phyloP scores from a whole-genome alignment of 2,113 vertebrate genomes.

The Clarias magur region DNA sequence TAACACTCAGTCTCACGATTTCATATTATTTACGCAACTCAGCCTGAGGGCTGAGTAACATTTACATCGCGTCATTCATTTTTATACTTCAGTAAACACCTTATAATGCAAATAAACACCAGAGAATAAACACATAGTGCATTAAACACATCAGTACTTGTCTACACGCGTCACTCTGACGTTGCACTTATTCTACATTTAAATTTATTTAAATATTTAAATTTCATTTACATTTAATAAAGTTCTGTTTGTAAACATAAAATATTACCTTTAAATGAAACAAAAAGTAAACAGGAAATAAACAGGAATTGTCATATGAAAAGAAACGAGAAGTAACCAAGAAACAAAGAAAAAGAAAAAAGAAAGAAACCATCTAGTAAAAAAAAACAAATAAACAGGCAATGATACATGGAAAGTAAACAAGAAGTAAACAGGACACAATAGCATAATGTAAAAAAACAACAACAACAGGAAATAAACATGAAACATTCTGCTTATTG shows the following conservation, averaged over 20 bases:
- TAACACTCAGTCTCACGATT: not conserved
- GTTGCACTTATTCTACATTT: not conserved
- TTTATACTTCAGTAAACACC: not conserved
- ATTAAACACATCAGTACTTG: not conserved
- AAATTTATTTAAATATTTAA: not conserved
- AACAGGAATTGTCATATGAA: too few species aligned
- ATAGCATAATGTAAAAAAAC: not conserved
- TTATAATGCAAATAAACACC: not conserved
- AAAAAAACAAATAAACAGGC: too few species aligned
- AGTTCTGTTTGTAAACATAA: too few species aligned
- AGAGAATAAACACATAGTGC: not conserved
- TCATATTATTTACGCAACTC: not conserved
- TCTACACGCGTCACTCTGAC: not conserved
- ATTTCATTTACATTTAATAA: not conserved
- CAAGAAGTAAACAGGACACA: not conserved
- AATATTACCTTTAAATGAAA: not conserved
- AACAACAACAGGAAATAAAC: not conserved
- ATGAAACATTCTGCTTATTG: not conserved
- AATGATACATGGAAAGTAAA: too few species aligned
- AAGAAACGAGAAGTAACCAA: too few species aligned
- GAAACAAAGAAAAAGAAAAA: not conserved
- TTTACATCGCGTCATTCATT: not conserved
- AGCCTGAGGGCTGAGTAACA: not conserved
- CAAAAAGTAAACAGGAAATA: not conserved
- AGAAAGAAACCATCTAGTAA: not conserved